Evolutionary conservation across 2,113 vertebrate species (phyloP), one percentile per base, ranked within the genome.

Genomic region (Trochalopteron elliotii): DNA sequence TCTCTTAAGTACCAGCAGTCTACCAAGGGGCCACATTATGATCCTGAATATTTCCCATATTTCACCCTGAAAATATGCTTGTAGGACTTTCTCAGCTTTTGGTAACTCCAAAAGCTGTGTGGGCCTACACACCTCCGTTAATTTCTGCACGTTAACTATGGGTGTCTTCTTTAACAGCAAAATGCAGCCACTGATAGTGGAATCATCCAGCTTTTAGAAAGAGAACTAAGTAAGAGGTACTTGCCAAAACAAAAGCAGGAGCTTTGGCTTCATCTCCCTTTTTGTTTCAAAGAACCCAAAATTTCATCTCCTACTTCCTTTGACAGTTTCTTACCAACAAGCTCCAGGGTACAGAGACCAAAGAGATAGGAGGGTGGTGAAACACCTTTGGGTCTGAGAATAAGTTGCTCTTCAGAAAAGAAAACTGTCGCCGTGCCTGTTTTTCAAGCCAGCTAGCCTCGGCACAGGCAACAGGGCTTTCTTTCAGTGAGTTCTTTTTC

Each of bases 311-410:
- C 17, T 6, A 2, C 37, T 81, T 61, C 6, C 4, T 5, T 55
- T 68, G 14, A 15, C 44, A 44, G 11, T 49, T 39, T 39, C 7
- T 20, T n/a, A 67, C 7, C 21, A 45, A 10, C 3, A 45, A 67
- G 49, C 5, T 31, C 8, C 11, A 57, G 2, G 2, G 1, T 18
- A 33, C 2, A 12, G 20, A 10, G 27, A 14, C 23, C 0, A 1
- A 44, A 55, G 15, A 59, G 7, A 23, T 0, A 24, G 11, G 5
- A 30, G 4, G 2, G 16, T 59, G 8, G 12, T 7, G 22, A 33
- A 80, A 37, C 6, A 75, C 7, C 5, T 67, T 64, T 16, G 25
- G 65, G 12, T 24, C 33, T 55, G 49, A 80, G 4, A 45, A 1
- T 16, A 59, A 22, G 15, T 2, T 31, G 7, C 8, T 75, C 6